Base-by-base conservation (phyloP, 2,888 invertebrate species). In the Zygothrica quintamaculata region DNA sequence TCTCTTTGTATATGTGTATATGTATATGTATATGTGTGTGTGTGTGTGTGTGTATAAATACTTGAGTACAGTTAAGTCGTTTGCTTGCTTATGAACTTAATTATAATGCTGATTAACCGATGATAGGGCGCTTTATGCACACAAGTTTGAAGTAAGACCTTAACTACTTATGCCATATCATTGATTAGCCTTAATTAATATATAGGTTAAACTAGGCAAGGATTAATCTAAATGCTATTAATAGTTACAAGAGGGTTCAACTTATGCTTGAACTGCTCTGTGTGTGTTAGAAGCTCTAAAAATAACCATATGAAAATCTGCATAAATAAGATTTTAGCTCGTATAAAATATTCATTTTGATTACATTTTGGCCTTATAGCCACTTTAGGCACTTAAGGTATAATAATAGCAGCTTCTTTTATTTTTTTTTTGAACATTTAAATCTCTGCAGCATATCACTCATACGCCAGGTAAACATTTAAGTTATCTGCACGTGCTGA, bases 41-140 rank as follows among this genome's bases (percentile, higher is more conserved):
- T 36, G 2, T 16, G 29, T 39, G 29, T 25, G 9, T 48, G n/a
- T 36, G 37, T 22, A 22, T 16, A 25, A 39, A 53, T 44, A 53
- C n/a, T 68, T 26, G 16, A 51, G 46, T 42, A 40, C 9, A 44
- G 31, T 25, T 40, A 33, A 46, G 13, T 33, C 26, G 39, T 16
- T n/a, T 22, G 34, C 26, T 3, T 16, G 40, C 42, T 8, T 13
- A 52, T 36, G 46, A 44, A 40, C 58, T 64, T 59, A 71, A 56
- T 67, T 71, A 59, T 71, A 71, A 59, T 48, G 36, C 40, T 31
- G 48, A 52, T 64, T 48, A 55, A 34, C 33, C 29, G 50, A 40
- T 18, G 15, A 36, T 15, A 29, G 46, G n/a, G 9, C n/a, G 9
- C 12, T 11, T 18, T 22, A 36, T 42, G 53, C 46, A 31, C 37